Percentiles rank a stretch among this genome's conserved stretches.
phyloP scores from a whole-genome alignment of 2,797 vertebrate genomes.

The Scleropages formosus region DNA sequence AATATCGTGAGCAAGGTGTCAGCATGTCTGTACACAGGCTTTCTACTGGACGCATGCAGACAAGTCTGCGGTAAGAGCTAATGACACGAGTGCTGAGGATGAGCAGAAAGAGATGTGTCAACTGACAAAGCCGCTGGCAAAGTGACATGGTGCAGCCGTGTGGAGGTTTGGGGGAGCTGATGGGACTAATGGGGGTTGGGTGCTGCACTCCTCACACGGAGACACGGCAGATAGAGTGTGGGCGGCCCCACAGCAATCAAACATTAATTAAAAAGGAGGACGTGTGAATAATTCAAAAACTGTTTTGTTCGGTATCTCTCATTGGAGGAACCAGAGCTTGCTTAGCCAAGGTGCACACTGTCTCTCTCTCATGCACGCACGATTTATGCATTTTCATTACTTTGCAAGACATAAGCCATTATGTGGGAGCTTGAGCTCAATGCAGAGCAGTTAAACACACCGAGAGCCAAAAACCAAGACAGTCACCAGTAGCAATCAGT shows the following conservation, averaged over 20 bases:
- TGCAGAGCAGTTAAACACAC: too few relatives aligned
- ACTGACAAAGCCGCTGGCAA: background rate
- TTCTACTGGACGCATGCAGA: too few relatives aligned
- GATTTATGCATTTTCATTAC: too few relatives aligned
- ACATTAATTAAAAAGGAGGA: slow-evolving; percentile 62
- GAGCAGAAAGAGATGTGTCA: background rate
- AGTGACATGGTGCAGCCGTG: background rate
- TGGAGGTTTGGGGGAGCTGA: too few relatives aligned
- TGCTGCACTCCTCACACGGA: background rate
- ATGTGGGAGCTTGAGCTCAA: too few relatives aligned
- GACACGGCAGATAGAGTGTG: slow-evolving; percentile 52
- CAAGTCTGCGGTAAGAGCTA: too few relatives aligned
- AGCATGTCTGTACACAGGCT: too few relatives aligned
- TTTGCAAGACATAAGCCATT: too few relatives aligned
- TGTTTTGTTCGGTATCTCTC: slow-evolving; percentile 43
- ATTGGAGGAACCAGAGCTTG: slow-evolving; percentile 22
- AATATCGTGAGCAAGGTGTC: too few relatives aligned
- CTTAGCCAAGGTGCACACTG: background rate
- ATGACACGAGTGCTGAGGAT: background rate
- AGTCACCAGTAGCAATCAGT: too few relatives aligned
- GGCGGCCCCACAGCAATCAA: slow-evolving; percentile 59
- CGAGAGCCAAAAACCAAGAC: too few relatives aligned
- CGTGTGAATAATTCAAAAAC: slow-evolving; percentile 56
- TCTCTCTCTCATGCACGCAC: too few relatives aligned
- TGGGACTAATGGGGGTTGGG: background rate